Conservation (phyloP, 2,888 invertebrate species). For the Apotomis turbidana region DNA sequence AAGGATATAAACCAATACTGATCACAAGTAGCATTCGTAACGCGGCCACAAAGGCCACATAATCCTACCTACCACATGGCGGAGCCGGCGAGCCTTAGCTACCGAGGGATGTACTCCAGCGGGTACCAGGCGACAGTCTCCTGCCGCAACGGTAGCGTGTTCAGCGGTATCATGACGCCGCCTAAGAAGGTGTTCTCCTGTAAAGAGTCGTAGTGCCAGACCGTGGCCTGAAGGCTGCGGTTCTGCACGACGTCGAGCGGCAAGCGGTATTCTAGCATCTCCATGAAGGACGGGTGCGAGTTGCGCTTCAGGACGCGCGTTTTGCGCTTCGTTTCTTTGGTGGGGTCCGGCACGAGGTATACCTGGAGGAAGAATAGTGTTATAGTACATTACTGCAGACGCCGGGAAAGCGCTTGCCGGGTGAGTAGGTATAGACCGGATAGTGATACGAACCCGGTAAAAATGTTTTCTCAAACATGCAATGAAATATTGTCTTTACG, state of each 20-base stretch:
- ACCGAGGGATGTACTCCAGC: slow-evolving; percentile 83
- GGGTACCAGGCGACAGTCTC: slow-evolving; percentile 96
- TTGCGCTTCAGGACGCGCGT: slow-evolving; percentile 96
- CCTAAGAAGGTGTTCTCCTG: slow-evolving; percentile 98
- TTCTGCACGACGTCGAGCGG: slow-evolving; percentile 90
- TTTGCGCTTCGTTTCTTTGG: slow-evolving; percentile 97
- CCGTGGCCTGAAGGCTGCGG: slow-evolving; percentile 93
- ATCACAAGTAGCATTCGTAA: no score
- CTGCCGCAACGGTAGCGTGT: slow-evolving; percentile 87
- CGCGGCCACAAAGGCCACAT: neutral
- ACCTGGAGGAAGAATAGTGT: slow-evolving; percentile 61
- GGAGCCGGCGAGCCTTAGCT: slow-evolving; percentile 67
- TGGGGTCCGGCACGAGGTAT: slow-evolving; percentile 96
- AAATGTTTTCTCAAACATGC: no score
- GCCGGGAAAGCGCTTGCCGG: no score
- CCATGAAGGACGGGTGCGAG: slow-evolving; percentile 99
- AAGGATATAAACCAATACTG: no score
- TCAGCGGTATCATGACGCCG: slow-evolving; percentile 92
- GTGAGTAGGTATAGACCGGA: no score
- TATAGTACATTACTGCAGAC: neutral
- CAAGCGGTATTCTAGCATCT: slow-evolving; percentile 96
- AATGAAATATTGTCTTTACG: no score
- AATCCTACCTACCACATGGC: slow-evolving; percentile 55
- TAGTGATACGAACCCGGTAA: no score
- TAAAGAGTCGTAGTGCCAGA: slow-evolving; percentile 97